Percentiles rank a stretch among this genome's conserved stretches.
These are phyloP conservation scores for Aphaenogaster ashmeadi DNA, from an alignment of 1,140 invertebrate genomes.

Conservation along the genomic window DNA sequence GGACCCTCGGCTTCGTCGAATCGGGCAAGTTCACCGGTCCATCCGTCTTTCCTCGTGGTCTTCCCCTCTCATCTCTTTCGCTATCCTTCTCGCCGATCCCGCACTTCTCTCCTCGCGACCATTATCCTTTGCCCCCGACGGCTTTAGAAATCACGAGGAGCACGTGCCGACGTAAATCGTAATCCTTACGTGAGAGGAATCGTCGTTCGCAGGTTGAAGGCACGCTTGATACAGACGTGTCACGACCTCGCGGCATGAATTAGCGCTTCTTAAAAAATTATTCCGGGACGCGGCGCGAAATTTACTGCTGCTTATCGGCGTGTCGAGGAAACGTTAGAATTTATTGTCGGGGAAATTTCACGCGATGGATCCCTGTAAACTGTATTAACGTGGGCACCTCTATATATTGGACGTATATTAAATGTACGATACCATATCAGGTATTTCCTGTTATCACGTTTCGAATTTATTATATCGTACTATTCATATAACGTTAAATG, in stretches of 20 bases:
- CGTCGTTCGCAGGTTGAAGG: conserved; percentile 31
- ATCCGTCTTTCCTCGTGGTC: conserved; percentile 71
- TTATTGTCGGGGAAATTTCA: neutral
- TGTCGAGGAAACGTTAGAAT: neutral
- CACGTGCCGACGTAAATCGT: conserved; percentile 70
- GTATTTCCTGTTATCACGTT: neutral
- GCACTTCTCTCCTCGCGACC: conserved; percentile 31
- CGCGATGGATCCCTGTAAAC: conserved; percentile 10
- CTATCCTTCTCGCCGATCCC: neutral
- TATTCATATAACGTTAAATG: conserved; percentile 32
- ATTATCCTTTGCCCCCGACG: conserved; percentile 58
- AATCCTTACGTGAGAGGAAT: conserved; percentile 68
- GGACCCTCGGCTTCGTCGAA: conserved; percentile 75
- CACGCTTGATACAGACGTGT: conserved; percentile 37
- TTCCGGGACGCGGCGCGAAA: neutral
- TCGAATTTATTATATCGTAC: conserved; percentile 28
- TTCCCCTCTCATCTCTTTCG: conserved; percentile 16
- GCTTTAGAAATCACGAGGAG: conserved; percentile 72
- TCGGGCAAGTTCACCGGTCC: conserved; percentile 70
- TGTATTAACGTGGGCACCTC: neutral
- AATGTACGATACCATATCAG: neutral
- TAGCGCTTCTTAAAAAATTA: conserved; percentile 39
- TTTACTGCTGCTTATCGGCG: conserved; percentile 29
- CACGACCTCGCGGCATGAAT: conserved; percentile 55
- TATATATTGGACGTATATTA: neutral